Conservation (phyloP, 2,113 vertebrate genomes). For the Xerus inauris region DNA sequence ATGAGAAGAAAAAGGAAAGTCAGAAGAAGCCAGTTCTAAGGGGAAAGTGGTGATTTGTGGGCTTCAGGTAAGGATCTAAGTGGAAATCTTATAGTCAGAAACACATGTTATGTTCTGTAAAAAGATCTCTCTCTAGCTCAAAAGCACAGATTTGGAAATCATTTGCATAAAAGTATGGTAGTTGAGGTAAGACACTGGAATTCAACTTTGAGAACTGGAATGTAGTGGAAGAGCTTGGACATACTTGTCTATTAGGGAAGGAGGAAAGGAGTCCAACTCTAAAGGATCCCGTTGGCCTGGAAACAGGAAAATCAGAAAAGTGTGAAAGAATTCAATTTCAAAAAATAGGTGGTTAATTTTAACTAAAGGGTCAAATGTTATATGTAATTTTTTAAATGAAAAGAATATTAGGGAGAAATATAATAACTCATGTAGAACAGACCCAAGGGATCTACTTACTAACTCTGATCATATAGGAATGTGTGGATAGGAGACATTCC, state of each 20-base stretch:
- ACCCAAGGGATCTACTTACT: background rate
- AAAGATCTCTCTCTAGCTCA: background rate
- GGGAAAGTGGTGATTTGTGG: background rate
- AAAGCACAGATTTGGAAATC: background rate
- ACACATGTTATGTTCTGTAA: background rate
- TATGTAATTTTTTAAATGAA: background rate
- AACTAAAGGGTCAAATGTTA: background rate
- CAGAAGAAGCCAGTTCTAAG: background rate
- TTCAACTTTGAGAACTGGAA: background rate
- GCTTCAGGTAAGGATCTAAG: background rate
- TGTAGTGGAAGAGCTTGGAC: background rate
- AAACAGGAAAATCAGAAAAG: background rate
- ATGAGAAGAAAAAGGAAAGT: conserved; percentile 20
- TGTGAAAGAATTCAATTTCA: background rate
- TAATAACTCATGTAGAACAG: background rate
- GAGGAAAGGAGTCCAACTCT: background rate
- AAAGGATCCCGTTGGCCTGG: background rate
- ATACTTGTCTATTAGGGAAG: too few relatives aligned
- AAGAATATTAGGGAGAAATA: background rate
- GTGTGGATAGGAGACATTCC: background rate
- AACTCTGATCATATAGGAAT: background rate
- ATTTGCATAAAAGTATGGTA: background rate
- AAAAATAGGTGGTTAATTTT: background rate
- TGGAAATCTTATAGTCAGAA: background rate
- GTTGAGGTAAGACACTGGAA: background rate